Evolutionary conservation across 2,797 vertebrate species (phyloP).

Genomic region (Karalla daura): DNA sequence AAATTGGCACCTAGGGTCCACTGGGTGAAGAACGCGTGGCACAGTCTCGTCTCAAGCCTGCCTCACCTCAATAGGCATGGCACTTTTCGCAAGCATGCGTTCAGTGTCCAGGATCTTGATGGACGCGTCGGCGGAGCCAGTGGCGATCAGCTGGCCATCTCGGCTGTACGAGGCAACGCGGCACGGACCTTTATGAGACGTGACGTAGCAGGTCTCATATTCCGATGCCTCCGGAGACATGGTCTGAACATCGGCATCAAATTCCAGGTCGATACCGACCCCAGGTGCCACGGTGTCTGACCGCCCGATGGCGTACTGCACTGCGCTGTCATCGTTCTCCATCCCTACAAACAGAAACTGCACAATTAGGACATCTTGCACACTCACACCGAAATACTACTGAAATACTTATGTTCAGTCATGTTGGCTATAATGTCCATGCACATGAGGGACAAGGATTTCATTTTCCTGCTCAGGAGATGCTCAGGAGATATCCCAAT

Average conservation of each 20-base stretch:
- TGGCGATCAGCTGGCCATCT: constrained; percentile 96
- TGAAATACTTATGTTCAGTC: too few species aligned
- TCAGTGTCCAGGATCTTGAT: constrained; percentile 99
- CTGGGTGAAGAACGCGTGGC: background rate
- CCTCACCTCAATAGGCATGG: constrained; percentile 96
- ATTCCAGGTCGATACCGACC: constrained; percentile 96
- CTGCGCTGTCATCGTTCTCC: constrained; percentile 96
- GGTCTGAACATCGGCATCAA: constrained; percentile 96
- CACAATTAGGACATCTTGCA: background rate
- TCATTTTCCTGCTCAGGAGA: too few species aligned
- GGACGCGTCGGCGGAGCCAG: constrained; percentile 96
- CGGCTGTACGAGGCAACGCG: constrained; percentile 95
- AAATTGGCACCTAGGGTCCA: background rate
- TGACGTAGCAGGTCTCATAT: constrained; percentile 98
- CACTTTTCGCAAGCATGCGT: constrained; percentile 97
- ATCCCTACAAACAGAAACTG: constrained; percentile 84
- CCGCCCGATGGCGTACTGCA: constrained; percentile 96
- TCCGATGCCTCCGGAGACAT: constrained; percentile 98
- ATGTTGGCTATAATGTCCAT: too few species aligned
- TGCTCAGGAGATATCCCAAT: too few species aligned
- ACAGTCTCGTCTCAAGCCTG: background rate
- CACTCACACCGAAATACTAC: background rate
- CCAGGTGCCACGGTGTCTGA: constrained; percentile 96
- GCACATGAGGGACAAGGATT: too few species aligned
- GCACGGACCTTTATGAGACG: constrained; percentile 97